Conservation (phyloP, 1,140 invertebrate species). For the Musca domestica region DNA sequence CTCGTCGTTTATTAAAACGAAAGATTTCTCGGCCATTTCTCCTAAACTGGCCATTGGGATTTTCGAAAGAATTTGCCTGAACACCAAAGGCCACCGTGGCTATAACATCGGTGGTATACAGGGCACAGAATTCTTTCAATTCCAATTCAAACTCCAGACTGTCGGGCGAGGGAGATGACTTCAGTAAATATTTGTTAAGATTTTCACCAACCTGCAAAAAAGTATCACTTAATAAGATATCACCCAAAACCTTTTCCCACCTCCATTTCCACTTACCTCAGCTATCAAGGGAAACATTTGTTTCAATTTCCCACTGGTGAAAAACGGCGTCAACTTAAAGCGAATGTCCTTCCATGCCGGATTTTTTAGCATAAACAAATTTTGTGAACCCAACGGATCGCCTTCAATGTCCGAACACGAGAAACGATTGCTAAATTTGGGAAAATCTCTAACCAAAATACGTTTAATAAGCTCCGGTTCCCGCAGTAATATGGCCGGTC, state of each 20-base stretch:
- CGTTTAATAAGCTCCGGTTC: slow-evolving; percentile 57
- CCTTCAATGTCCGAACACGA: slow-evolving; percentile 56
- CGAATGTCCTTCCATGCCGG: slow-evolving; percentile 58
- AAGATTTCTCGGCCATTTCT: slow-evolving; percentile 56
- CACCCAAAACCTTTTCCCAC: slow-evolving; percentile 45
- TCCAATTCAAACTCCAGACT: slow-evolving; percentile 41
- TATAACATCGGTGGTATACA: slow-evolving; percentile 63
- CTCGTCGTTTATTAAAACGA: slow-evolving; percentile 57
- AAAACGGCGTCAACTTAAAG: slow-evolving; percentile 58
- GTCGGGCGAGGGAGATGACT: slow-evolving; percentile 35
- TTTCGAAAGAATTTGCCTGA: slow-evolving; percentile 57
- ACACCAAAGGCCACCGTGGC: slow-evolving; percentile 63
- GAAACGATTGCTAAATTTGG: slow-evolving; percentile 45
- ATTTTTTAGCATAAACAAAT: slow-evolving; percentile 49
- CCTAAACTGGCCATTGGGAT: slow-evolving; percentile 55
- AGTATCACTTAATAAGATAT: slow-evolving; percentile 50
- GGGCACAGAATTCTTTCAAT: slow-evolving; percentile 56
- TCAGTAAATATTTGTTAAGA: slow-evolving; percentile 40
- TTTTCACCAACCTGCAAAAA: slow-evolving; percentile 34
- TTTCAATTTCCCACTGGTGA: slow-evolving; percentile 59
- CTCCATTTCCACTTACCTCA: slow-evolving; percentile 35
- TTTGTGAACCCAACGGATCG: slow-evolving; percentile 43
- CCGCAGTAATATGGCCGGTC: slow-evolving; percentile 55
- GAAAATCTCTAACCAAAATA: slow-evolving; percentile 58
- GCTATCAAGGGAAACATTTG: slow-evolving; percentile 58